Base-by-base conservation (phyloP, 2,888 invertebrate genomes). In the Pharmacophagus antenor region DNA sequence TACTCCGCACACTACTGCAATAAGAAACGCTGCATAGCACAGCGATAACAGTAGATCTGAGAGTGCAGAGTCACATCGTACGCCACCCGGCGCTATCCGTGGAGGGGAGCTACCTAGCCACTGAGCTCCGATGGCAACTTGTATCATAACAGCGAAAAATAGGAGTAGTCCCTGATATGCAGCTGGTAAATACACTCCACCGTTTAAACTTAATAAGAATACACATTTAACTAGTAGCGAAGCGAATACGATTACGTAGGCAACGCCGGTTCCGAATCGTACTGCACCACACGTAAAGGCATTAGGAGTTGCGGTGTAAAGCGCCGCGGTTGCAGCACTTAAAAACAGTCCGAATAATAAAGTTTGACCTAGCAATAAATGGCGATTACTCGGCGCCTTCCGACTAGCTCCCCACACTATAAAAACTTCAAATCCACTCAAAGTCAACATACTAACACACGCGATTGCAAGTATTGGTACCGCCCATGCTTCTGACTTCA, bases 211-310 rank as follows among this genome's bases (percentile, higher is more conserved):
- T 68, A 98, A 94, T 63, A 98, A 93, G 82, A 98, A 98, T 68
- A 98, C 97, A 84, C 97, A 96, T 88, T 98, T 98, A 66, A 98
- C 98, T 70, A 98, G 92, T 53, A 98, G 92, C 0, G 98, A 95
- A 44, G 97, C 96, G 83, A 98, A 98, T 62, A 97, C 95, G 59
- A 98, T 92, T 56, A 97, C 95, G 70, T 96, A 95, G 8, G 96
- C 93, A 17, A 95, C 93, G 55, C 97, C 97, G 47, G 95, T 94
- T 46, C 95, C 96, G 70, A 97, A 94, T 55, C 97, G 93, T 65
- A 96, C 94, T 22, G 95, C 93, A 55, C 95, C 96, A 75, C 97
- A 97, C 20, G 96, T 95, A 59, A 96, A 91, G 55, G 94, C 92
- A 54, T 95, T 95, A 49, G 97, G 96, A 31, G 95, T 93, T 8